These are phyloP conservation scores for Aproaerema taeniolella DNA, from an alignment of 2,888 invertebrate species.

Conservation along the genomic window DNA sequence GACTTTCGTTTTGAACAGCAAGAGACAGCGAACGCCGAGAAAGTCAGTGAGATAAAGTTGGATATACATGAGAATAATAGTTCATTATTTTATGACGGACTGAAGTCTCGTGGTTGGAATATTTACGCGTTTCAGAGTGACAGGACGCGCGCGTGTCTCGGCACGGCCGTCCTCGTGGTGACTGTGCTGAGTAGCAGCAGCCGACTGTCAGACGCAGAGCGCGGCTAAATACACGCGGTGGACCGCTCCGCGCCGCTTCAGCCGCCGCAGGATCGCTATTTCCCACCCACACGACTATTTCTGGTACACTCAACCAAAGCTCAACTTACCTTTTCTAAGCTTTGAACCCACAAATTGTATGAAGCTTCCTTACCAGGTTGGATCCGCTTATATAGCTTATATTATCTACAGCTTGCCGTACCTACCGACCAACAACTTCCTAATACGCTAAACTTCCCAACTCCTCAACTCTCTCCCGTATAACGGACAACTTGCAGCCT, in stretches of 20 bases:
- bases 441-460: conserved; percentile 8
- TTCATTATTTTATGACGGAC: conserved; percentile 37
- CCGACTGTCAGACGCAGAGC: neutral
- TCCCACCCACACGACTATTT: too few species aligned
- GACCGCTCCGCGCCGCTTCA: neutral
- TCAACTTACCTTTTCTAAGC: neutral
- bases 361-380: too few species aligned
- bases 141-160: conserved; percentile 38
- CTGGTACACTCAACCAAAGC: neutral
- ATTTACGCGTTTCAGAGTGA: conserved; percentile 32
- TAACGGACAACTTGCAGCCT: neutral
- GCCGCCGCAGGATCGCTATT: neutral
- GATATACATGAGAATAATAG: conserved; percentile 34
- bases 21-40: conserved; percentile 28
- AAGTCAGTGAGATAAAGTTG: conserved; percentile 29
- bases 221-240: too few species aligned
- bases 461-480: too few species aligned
- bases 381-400: too few species aligned
- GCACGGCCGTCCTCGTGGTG: conserved; percentile 41
- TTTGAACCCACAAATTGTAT: neutral
- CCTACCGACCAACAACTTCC: neutral
- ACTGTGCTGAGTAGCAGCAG: conserved; percentile 30
- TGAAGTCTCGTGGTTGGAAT: conserved; percentile 33
- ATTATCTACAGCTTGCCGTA: too few species aligned
- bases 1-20: conserved; percentile 27